Conservation (phyloP, 1,140 invertebrate genomes). For the Bombus haemorrhoidalis region DNA sequence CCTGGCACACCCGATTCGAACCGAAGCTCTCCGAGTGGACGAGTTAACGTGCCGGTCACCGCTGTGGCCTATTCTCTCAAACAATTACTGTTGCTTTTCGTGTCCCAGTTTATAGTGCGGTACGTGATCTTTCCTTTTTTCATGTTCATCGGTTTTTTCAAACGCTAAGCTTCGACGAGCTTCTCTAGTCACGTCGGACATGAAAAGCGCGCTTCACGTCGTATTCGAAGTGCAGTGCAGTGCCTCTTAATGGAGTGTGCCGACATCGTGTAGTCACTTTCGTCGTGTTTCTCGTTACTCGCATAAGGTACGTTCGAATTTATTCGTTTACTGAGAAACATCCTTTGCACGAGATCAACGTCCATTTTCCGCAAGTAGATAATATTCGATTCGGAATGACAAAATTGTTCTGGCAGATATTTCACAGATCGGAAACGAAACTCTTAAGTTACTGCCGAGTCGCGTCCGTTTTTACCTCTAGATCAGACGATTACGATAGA, state of each 20-base stretch:
- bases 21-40: conserved; percentile 74
- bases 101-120: conserved; percentile 18
- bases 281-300: conserved; percentile 70
- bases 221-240: conserved; percentile 71
- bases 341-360: not conserved
- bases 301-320: conserved; percentile 68
- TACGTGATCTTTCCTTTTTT: conserved; percentile 20
- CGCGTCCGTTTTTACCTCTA: not conserved
- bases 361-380: not conserved
- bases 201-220: conserved; percentile 57
- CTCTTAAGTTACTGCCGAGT: not conserved
- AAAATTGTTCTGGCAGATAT: not conserved
- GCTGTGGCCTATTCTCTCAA: conserved; percentile 66
- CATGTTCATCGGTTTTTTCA: conserved; percentile 6
- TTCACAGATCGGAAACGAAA: not conserved
- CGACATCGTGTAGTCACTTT: conserved; percentile 62
- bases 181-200: conserved; percentile 51
- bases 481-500: not conserved
- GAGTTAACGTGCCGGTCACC: conserved; percentile 80
- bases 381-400: not conserved
- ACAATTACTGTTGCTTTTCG: conserved; percentile 54
- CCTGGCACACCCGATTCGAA: conserved; percentile 76
- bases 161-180: conserved; percentile 22
- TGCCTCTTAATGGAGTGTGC: conserved; percentile 73
- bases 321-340: not conserved